Base-by-base conservation (phyloP, 2,113 vertebrate species). In the Polypterus senegalus region DNA sequence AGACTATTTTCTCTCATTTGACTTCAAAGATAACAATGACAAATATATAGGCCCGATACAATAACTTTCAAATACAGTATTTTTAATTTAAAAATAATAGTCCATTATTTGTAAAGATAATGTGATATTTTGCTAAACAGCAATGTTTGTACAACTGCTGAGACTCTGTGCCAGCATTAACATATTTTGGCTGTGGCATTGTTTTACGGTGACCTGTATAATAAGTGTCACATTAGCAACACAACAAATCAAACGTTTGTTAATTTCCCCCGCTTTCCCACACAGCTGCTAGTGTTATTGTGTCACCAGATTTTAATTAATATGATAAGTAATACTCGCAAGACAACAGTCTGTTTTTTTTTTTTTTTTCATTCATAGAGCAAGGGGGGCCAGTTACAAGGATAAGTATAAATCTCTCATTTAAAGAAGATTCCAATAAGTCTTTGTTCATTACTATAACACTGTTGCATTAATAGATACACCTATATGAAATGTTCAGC, bases 271-370 rank as follows among this genome's bases (percentile, higher is more conserved):
- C 84, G 86, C 88, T 91, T 87, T 88, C 85, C 88, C 87, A 85
- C 88, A 87, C 94, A 94, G 92, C 93, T 94, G 91, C 83, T 86
- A 77, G 85, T 87, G 85, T 85, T 88, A 93, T 91, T 93, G 76
- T 92, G 90, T 92, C 89, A 86, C 84, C 90, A 92, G 83, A 93
- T 94, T 96, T 93, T 97, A 97, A 96, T 98, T 96, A 96, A 97
- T 97, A 93, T 95, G 92, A 93, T 94, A 96, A 96, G 93, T 94
- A 97, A 96, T 88, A 93, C 88, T 91, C 89, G 87, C 90, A 89
- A 94, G 87, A 89, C 86, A 88, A 88, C 86, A 89, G 82, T 80
- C 83, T 88, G 88, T 79, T 81, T 88, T 81, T 74, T 81, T 65
- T 59, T 71, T 76, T 83, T 83, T 79, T 54, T 63, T 79, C 77